A percentile compares a stretch with the other conserved stretches of the same genome.
Conservation (phyloP, 2,888 invertebrate species). For the Elegia similella region DNA sequence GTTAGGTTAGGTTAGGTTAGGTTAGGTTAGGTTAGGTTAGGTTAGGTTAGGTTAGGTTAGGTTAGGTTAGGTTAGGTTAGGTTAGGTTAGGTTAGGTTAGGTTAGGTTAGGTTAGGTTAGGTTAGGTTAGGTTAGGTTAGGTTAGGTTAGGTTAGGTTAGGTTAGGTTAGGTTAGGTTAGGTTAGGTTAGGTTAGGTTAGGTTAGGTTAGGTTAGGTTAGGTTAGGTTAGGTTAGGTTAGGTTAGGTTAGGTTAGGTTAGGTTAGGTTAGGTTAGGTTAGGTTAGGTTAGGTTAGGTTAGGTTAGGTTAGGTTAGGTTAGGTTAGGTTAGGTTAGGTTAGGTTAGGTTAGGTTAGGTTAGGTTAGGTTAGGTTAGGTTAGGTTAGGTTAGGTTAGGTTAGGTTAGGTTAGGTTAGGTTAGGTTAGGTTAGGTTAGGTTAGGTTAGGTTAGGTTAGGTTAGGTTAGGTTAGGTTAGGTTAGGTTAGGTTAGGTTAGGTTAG, state of each 20-base stretch:
- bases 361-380: slow-evolving; percentile 18
- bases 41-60: slow-evolving; percentile 24
- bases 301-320: slow-evolving; percentile 27
- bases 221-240: slow-evolving; percentile 27
- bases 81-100: slow-evolving; percentile 23
- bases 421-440: slow-evolving; percentile 25
- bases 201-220: slow-evolving; percentile 27
- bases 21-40: slow-evolving; percentile 26
- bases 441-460: slow-evolving; percentile 25
- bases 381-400: slow-evolving; percentile 21
- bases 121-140: slow-evolving; percentile 23
- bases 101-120: slow-evolving; percentile 24
- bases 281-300: slow-evolving; percentile 29
- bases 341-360: slow-evolving; percentile 21
- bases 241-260: slow-evolving; percentile 27
- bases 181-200: slow-evolving; percentile 26
- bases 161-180: slow-evolving; percentile 25
- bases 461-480: slow-evolving; percentile 27
- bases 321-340: slow-evolving; percentile 18
- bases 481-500: slow-evolving; percentile 15
- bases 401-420: slow-evolving; percentile 24
- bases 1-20: slow-evolving; percentile 23
- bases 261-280: slow-evolving; percentile 27
- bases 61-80: slow-evolving; percentile 25
- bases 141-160: slow-evolving; percentile 24